phyloP scores from a whole-genome alignment of 2,797 vertebrate genomes.

The Sebastes steindachneri region DNA sequence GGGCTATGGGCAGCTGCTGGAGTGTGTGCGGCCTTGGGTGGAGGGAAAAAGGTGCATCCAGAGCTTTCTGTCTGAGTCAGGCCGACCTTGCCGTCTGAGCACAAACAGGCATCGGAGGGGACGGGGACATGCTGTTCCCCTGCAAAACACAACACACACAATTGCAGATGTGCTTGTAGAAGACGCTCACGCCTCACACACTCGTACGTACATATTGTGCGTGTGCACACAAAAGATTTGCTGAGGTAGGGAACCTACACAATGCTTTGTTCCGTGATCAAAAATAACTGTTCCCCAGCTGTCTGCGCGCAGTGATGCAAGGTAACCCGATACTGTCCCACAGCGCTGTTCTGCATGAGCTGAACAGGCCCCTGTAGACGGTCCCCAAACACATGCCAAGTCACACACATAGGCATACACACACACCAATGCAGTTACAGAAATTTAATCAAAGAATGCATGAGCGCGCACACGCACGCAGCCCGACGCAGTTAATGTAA shows the following conservation, averaged over 20 bases:
- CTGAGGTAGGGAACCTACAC: conserved; percentile 45
- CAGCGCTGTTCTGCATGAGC: conserved; percentile 41
- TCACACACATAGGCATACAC: background rate
- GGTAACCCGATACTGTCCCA: conserved; percentile 69
- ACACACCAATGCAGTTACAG: background rate
- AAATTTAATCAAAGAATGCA: background rate
- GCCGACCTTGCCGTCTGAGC: conserved; percentile 48
- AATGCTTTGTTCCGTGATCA: conserved; percentile 52
- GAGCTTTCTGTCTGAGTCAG: conserved; percentile 45
- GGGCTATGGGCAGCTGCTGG: conserved; percentile 43
- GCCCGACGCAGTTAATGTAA: background rate
- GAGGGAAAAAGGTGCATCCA: conserved; percentile 20
- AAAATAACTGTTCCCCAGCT: conserved; percentile 68
- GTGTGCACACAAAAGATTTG: conserved; percentile 34
- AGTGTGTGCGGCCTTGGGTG: conserved; percentile 44
- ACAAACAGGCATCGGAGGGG: conserved; percentile 30
- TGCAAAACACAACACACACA: conserved; percentile 27
- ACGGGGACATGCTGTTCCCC: conserved; percentile 43
- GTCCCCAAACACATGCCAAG: conserved; percentile 21
- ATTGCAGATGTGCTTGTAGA: conserved; percentile 1
- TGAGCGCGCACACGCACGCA: background rate
- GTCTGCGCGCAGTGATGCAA: conserved; percentile 60
- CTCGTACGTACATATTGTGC: background rate
- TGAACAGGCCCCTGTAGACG: conserved; percentile 41
- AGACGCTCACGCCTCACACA: background rate